phyloP scores from a whole-genome alignment of 2,888 invertebrate species.

The Pseudolycoriella hygida region DNA sequence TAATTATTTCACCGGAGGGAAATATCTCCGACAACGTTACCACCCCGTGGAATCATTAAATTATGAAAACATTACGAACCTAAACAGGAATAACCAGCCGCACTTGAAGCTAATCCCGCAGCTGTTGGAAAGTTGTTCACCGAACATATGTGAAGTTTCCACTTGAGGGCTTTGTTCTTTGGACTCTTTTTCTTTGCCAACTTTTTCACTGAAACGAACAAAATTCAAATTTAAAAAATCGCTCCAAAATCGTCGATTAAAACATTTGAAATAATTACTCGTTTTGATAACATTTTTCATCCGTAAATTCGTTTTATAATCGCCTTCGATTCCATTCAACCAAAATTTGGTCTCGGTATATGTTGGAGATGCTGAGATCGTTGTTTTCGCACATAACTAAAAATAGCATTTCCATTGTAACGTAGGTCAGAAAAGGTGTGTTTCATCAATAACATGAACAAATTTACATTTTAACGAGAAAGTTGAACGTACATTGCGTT shows the following conservation, averaged over 20 bases:
- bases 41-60: no score
- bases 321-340: constrained; percentile 73
- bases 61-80: constrained; percentile 23
- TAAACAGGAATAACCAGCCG: constrained; percentile 93
- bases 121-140: constrained; percentile 98
- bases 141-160: constrained; percentile 69
- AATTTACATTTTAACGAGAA: background rate
- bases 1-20: no score
- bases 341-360: constrained; percentile 67
- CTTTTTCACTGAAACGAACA: constrained; percentile 16
- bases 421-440: constrained; percentile 6
- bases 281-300: constrained; percentile 57
- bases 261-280: constrained; percentile 32
- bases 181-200: constrained; percentile 18
- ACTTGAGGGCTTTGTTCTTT: constrained; percentile 31
- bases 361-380: constrained; percentile 51
- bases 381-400: constrained; percentile 83
- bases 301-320: constrained; percentile 53
- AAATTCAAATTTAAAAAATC: constrained; percentile 3
- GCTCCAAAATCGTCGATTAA: no score
- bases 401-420: constrained; percentile 11
- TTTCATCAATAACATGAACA: constrained; percentile 2
- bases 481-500: constrained; percentile 3
- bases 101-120: constrained; percentile 94
- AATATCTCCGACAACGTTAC: no score